Conservation (phyloP, 2,113 vertebrate genomes). For the Rutilus rutilus region DNA sequence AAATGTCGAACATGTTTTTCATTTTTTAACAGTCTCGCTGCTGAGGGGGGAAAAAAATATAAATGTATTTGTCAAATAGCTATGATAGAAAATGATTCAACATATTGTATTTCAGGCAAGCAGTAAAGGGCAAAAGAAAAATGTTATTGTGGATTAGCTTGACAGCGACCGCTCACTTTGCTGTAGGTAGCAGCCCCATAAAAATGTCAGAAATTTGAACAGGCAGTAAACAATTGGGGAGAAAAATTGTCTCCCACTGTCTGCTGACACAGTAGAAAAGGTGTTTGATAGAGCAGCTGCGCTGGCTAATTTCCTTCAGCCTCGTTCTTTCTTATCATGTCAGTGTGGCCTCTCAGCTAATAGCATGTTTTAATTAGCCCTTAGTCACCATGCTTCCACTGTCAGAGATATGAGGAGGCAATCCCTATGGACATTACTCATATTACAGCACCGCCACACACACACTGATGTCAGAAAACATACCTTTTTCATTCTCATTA, state of each 20-base stretch:
- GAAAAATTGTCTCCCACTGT: slow-evolving; percentile 45
- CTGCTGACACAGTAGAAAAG: slow-evolving; percentile 50
- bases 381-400: slow-evolving; percentile 57
- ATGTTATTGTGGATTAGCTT: slow-evolving; percentile 43
- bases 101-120: background rate
- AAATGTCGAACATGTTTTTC: background rate
- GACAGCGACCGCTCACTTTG: slow-evolving; percentile 48
- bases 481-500: background rate
- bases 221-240: slow-evolving; percentile 47
- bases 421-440: slow-evolving; percentile 53
- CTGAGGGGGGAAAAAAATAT: background rate
- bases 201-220: slow-evolving; percentile 51
- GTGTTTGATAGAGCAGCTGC: slow-evolving; percentile 57
- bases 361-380: slow-evolving; percentile 65
- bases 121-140: slow-evolving; percentile 38
- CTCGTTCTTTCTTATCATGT: slow-evolving; percentile 61
- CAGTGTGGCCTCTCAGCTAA: slow-evolving; percentile 59
- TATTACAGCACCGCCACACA: slow-evolving; percentile 45
- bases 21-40: background rate
- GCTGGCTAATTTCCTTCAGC: slow-evolving; percentile 60
- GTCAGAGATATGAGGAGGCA: slow-evolving; percentile 57
- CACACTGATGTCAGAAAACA: background rate
- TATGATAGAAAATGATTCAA: slow-evolving; percentile 36
- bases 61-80: slow-evolving; percentile 14
- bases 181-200: slow-evolving; percentile 42